phyloP scores from a whole-genome alignment of 2,797 vertebrate species.

The Cynopterus sphinx region DNA sequence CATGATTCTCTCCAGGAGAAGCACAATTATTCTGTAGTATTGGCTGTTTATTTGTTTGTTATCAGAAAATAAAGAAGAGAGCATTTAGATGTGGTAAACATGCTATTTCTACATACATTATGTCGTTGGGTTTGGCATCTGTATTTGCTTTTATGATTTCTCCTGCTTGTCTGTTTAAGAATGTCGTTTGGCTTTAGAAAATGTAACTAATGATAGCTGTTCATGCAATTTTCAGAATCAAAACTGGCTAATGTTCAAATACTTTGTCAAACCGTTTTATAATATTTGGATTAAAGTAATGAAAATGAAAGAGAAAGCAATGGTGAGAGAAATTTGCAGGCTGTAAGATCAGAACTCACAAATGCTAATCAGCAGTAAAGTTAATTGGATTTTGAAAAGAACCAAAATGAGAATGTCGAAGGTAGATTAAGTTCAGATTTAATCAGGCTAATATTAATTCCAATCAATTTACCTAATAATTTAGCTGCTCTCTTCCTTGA shows the following conservation, averaged over 20 bases:
- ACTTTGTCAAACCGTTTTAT: slow-evolving; percentile 75
- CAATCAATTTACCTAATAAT: slow-evolving; percentile 74
- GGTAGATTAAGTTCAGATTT: slow-evolving; percentile 71
- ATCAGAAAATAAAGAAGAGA: neutral
- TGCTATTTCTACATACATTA: neutral
- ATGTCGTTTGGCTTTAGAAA: neutral
- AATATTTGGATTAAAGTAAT: slow-evolving; percentile 78
- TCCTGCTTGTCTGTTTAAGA: slow-evolving; percentile 28
- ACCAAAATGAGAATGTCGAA: slow-evolving; percentile 62
- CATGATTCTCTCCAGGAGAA: neutral
- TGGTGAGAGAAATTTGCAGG: slow-evolving; percentile 72
- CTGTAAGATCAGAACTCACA: slow-evolving; percentile 71
- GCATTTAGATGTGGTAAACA: neutral
- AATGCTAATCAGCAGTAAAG: slow-evolving; percentile 77
- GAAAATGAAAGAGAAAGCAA: slow-evolving; percentile 74
- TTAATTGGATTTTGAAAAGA: slow-evolving; percentile 82
- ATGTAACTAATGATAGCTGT: slow-evolving; percentile 37
- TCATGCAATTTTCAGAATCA: slow-evolving; percentile 54
- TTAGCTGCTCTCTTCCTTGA: slow-evolving; percentile 10
- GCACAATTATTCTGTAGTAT: neutral
- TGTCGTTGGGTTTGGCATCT: neutral
- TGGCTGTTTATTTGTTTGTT: neutral
- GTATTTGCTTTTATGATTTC: neutral
- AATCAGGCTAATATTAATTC: slow-evolving; percentile 66
- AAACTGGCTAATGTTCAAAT: slow-evolving; percentile 66